A percentile compares a stretch with the other conserved stretches of the same genome.
Conservation (phyloP, 1,140 invertebrate species). For the Tachypleus tridentatus region DNA sequence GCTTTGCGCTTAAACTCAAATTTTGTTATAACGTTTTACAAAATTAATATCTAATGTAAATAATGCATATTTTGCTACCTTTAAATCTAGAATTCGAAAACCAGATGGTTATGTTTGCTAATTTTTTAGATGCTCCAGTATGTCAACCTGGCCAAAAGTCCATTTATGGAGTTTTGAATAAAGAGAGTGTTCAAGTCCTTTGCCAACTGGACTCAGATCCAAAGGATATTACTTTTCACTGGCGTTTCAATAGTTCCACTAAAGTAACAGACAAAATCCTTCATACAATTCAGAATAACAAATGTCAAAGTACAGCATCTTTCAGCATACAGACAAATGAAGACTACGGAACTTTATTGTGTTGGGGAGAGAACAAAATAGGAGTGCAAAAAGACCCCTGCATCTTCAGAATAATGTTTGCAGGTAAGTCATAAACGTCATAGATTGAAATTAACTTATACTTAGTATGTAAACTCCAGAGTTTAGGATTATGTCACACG, state of each 20-base stretch:
- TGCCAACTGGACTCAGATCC: constrained; percentile 79
- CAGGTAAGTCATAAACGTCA: no score
- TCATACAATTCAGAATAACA: no score
- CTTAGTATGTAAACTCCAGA: no score
- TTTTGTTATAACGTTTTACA: no score
- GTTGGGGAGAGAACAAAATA: constrained; percentile 22
- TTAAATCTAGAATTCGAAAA: no score
- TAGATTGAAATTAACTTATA: no score
- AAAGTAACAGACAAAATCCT: not conserved
- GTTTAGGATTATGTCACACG: no score
- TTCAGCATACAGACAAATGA: constrained; percentile 21
- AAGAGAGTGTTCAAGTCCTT: constrained; percentile 66
- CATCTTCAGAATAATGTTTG: constrained; percentile 22
- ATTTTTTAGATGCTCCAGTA: constrained; percentile 37
- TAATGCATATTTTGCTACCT: no score
- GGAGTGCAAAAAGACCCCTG: constrained; percentile 26
- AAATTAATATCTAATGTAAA: no score
- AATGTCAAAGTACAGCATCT: constrained; percentile 16
- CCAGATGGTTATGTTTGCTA: no score
- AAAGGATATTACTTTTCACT: constrained; percentile 23
- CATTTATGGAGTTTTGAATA: constrained; percentile 58
- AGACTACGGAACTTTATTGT: constrained; percentile 29
- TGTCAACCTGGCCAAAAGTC: constrained; percentile 55
- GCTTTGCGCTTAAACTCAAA: no score
- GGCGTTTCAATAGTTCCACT: constrained; percentile 38